phyloP scores from a whole-genome alignment of 2,888 invertebrate species.

The Lasioglossum oenotherae region DNA sequence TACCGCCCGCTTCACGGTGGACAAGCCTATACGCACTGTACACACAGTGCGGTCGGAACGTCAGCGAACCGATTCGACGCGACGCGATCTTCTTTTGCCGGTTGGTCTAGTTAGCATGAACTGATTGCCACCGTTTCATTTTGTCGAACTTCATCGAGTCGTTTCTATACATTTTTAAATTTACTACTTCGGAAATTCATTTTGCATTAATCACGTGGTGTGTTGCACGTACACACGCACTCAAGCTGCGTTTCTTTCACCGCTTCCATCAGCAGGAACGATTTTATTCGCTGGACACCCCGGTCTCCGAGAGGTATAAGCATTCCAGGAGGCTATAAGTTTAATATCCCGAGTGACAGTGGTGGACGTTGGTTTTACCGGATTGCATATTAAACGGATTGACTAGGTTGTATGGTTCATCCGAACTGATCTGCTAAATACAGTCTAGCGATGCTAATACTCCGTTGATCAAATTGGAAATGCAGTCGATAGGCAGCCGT shows the following conservation, averaged over 20 bases:
- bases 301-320: neutral
- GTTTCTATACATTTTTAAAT: neutral
- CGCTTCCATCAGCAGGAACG: neutral
- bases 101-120: neutral
- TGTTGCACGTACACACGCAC: neutral
- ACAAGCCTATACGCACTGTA: neutral
- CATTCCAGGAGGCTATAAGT: neutral
- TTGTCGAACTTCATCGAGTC: neutral
- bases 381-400: neutral
- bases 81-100: neutral
- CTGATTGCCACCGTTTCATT: neutral
- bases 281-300: neutral
- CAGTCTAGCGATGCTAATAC: neutral
- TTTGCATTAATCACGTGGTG: neutral
- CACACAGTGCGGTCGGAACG: neutral
- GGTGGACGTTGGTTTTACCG: neutral
- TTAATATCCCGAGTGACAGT: neutral
- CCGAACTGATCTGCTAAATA: neutral
- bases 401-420: slow-evolving; percentile 26
- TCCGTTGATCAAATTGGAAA: neutral
- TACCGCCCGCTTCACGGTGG: neutral
- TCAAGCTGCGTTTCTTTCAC: too few relatives aligned
- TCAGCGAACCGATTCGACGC: neutral
- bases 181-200: neutral
- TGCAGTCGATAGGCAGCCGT: slow-evolving; percentile 19